Conservation (phyloP, 2,888 invertebrate genomes). For the Acholoe squamosa region DNA sequence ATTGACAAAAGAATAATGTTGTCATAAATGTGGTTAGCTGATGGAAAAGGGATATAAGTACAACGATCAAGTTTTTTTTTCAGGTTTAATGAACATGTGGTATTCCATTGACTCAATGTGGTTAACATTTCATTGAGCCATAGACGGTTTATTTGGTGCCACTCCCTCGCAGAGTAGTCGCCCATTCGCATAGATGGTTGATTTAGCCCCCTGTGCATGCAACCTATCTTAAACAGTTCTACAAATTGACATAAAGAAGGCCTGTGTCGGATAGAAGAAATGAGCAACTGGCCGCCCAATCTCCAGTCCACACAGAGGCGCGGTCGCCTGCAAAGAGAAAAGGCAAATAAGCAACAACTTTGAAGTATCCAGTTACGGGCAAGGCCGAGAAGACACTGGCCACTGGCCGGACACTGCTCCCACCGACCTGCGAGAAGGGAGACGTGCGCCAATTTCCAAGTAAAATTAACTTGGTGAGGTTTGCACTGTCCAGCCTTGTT, state of each 20-base stretch:
- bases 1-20: no score
- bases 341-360: conserved; percentile 57
- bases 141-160: no score
- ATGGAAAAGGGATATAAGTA: no score
- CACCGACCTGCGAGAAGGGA: not conserved
- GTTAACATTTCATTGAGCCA: no score
- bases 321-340: conserved; percentile 23
- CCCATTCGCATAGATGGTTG: no score
- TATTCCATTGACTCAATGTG: no score
- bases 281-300: conserved; percentile 22
- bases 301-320: conserved; percentile 14
- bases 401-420: not conserved
- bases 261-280: not conserved
- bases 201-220: not conserved
- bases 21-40: no score
- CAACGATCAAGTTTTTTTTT: no score
- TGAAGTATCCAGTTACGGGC: conserved; percentile 32
- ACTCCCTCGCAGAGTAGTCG: no score
- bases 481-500: conserved; percentile 31
- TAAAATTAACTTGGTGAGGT: conserved; percentile 45
- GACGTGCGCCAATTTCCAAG: conserved; percentile 45
- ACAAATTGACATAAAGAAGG: conserved; percentile 38
- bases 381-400: not conserved
- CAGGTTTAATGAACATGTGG: no score
- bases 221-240: not conserved